Base-by-base conservation (phyloP, 2,888 invertebrate species). In the Agrotis ipsilon region DNA sequence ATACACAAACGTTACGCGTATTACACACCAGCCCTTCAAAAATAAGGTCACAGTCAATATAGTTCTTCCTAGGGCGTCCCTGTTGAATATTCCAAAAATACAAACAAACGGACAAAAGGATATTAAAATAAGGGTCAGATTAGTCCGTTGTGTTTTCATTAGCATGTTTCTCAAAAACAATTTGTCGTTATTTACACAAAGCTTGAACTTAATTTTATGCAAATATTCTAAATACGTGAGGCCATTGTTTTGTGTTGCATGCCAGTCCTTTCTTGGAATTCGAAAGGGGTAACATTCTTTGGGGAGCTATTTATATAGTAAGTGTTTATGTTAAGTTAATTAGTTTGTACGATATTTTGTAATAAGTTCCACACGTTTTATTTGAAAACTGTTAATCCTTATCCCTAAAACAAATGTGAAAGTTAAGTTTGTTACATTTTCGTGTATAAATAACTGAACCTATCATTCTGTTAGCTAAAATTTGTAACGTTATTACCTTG, bases 161-260 rank as follows among this genome's bases (percentile, higher is more conserved):
- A 87, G 81, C 87, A 77, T 75, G 68, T 78, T 81, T 79, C 78
- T 72, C 65, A 72, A 72, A 81, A 78, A 80, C 81, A 86, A 84
- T 78, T 75, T 76, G 73, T 72, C 74, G 77, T 78, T 75, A 76
- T 84, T 88, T 75, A 82, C 82, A 81, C 63, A 62, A 78, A 81
- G 75, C 79, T 83, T 79, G 80, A 89, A 39, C 39, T 39, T 39
- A 92, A 91, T 89, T 88, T 86, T 85, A 81, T 88, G 89, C 83
- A 86, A 92, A 91, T 85, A 87, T 82, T 78, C 74, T 79, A 75
- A 83, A 72, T 81, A 82, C 80, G 87, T 88, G 88, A 24, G 57
- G 16, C 71, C 46, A 67, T 81, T 73, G 75, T 75, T 68, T 64
- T 59, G 32, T 66, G 70, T 62, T 82, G 78, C 71, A 78, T 65